Conservation (phyloP, 2,888 invertebrate species). For the Augochlorella aurata region DNA sequence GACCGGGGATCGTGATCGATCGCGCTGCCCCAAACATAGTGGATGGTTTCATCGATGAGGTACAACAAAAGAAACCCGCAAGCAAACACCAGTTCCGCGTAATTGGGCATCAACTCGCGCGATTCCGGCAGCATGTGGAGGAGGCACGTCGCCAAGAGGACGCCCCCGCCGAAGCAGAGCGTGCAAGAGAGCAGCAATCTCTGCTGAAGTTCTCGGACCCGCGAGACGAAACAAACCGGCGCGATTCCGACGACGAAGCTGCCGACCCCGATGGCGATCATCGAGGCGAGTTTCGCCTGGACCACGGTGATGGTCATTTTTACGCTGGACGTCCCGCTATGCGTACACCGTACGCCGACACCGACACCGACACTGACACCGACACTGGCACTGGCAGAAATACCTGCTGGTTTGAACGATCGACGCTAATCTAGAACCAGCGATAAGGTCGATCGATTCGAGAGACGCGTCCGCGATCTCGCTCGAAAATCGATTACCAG, state of each 20-base stretch:
- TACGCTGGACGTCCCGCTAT: slow-evolving; percentile 11
- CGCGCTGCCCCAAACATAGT: slow-evolving; percentile 85
- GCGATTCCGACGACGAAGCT: slow-evolving; percentile 88
- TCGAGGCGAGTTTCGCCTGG: slow-evolving; percentile 86
- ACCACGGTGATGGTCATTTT: slow-evolving; percentile 65
- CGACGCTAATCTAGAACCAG: slow-evolving; percentile 54
- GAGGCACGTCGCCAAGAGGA: slow-evolving; percentile 89
- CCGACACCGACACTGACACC: not conserved
- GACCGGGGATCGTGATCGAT: slow-evolving; percentile 7
- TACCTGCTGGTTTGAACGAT: slow-evolving; percentile 41
- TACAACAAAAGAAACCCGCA: slow-evolving; percentile 89
- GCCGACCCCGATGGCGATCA: slow-evolving; percentile 86
- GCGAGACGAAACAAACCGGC: slow-evolving; percentile 86
- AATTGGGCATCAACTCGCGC: slow-evolving; percentile 84
- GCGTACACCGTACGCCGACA: slow-evolving; percentile 22
- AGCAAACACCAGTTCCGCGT: slow-evolving; percentile 87
- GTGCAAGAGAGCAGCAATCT: slow-evolving; percentile 87
- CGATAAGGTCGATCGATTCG: slow-evolving; percentile 59
- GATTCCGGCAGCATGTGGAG: slow-evolving; percentile 93
- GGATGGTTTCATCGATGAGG: slow-evolving; percentile 88
- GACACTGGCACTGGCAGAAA: slow-evolving; percentile 37
- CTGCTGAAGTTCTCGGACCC: slow-evolving; percentile 80
- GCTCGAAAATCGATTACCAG: slow-evolving; percentile 38
- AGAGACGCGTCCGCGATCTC: slow-evolving; percentile 40
- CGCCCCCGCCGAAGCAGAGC: slow-evolving; percentile 91